Evolutionary conservation across 2,888 invertebrate genomes (phyloP).

Genomic region (Aleiodes testaceus): DNA sequence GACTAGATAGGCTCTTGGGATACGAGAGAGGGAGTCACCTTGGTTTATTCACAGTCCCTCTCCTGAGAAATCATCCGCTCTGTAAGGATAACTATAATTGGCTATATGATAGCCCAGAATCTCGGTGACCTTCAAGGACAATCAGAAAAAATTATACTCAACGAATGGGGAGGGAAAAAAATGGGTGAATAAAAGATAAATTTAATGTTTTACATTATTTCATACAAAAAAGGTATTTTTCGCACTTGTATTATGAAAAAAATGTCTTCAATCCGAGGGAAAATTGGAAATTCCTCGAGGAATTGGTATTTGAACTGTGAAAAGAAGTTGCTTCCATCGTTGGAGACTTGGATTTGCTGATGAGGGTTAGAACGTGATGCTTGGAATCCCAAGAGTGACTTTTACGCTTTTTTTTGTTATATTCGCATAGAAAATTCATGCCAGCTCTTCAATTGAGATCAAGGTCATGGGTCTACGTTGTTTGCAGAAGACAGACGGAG

Average conservation of each 20-base stretch:
- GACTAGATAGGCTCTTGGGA: not conserved
- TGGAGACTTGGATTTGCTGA: conserved; percentile 1
- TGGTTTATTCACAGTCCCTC: conserved; percentile 24
- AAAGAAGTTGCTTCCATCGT: not conserved
- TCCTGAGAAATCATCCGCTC: conserved; percentile 15
- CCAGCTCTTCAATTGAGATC: conserved; percentile 11
- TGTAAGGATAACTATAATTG: conserved; percentile 12
- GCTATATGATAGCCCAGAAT: not conserved
- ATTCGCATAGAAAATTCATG: conserved; percentile 21
- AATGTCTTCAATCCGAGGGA: not conserved
- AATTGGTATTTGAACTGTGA: not conserved
- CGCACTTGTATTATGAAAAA: too few species aligned
- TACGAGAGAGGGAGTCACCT: conserved; percentile 32
- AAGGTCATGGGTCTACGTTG: conserved; percentile 6
- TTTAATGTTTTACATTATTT: too few species aligned
- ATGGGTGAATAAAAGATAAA: too few species aligned
- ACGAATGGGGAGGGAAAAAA: not conserved
- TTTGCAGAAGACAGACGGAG: not conserved
- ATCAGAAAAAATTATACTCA: conserved; percentile 11
- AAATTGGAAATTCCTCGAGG: not conserved
- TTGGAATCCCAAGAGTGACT: not conserved
- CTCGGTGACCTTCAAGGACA: conserved; percentile 4
- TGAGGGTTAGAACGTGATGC: conserved; percentile 9
- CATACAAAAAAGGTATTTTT: too few species aligned
- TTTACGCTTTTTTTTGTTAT: not conserved